Percentiles rank a stretch among this genome's conserved stretches.
Conservation (phyloP, 1,140 invertebrate genomes). For the Ceratitis capitata region DNA sequence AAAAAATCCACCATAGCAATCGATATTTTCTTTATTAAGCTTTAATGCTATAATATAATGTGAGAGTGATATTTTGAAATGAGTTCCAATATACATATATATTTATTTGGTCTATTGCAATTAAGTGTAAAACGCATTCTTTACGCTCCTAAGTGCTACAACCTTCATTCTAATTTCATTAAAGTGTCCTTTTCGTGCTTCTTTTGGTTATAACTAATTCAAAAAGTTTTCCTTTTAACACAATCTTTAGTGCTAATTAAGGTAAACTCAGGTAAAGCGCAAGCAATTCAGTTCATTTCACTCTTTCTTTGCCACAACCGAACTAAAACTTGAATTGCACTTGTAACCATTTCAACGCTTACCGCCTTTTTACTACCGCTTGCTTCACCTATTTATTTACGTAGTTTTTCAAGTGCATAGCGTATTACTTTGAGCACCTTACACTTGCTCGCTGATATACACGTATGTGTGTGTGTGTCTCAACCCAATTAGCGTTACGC, state of each 20-base stretch:
- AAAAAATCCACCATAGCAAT: not conserved
- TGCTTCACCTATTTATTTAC: not conserved
- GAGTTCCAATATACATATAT: too few relatives aligned
- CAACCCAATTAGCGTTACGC: constrained; percentile 26
- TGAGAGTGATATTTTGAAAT: too few relatives aligned
- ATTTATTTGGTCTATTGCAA: too few relatives aligned
- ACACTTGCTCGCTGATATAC: too few relatives aligned
- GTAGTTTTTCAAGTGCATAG: not conserved
- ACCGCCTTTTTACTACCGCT: not conserved
- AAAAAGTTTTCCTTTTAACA: not conserved
- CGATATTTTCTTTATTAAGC: too few relatives aligned
- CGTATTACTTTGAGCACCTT: not conserved
- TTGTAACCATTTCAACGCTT: constrained; percentile 20
- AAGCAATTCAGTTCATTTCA: not conserved
- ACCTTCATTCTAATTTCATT: not conserved
- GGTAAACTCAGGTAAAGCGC: not conserved
- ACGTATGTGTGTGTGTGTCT: too few relatives aligned
- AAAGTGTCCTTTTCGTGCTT: not conserved
- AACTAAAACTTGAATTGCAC: constrained; percentile 1
- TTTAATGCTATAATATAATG: too few relatives aligned
- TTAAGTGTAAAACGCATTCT: too few relatives aligned
- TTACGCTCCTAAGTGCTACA: too few relatives aligned
- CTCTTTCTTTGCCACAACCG: not conserved
- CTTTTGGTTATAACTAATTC: not conserved
- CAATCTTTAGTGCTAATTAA: constrained; percentile 28